Percentiles rank a stretch among this genome's conserved stretches.
These are phyloP conservation scores for Oryctolagus cuniculus DNA, from an alignment of 2,113 vertebrate genomes.

Conservation along the genomic window DNA sequence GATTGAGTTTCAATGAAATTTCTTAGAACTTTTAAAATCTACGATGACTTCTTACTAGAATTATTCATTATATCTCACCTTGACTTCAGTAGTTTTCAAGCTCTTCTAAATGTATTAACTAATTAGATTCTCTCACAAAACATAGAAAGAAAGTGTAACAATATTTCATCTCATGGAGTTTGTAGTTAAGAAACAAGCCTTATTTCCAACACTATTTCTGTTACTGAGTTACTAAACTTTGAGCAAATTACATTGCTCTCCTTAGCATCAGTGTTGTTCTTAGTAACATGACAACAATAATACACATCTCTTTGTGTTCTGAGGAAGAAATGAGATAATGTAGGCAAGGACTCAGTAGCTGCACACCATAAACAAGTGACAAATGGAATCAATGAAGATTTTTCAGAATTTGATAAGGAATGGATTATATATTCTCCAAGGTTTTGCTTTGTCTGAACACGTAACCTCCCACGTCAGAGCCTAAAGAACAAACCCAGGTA, in stretches of 20 bases:
- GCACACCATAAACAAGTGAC: not conserved
- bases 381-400: not conserved
- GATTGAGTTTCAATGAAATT: conserved; percentile 3
- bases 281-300: not conserved
- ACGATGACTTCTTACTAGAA: not conserved
- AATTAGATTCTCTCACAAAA: conserved; percentile 19
- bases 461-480: not conserved
- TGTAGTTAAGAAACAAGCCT: conserved; percentile 12
- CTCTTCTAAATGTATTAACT: conserved; percentile 3
- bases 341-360: not conserved
- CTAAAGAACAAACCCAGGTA: not conserved
- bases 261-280: not conserved
- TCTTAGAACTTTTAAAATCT: not conserved
- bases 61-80: conserved; percentile 13
- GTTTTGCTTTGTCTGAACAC: not conserved
- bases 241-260: not conserved
- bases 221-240: not conserved
- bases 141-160: not conserved
- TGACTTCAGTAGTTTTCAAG: conserved; percentile 22
- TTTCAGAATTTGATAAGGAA: not conserved
- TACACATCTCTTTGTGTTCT: not conserved
- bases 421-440: not conserved
- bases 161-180: conserved; percentile 29
- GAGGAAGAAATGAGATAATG: not conserved
- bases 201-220: not conserved